Evolutionary conservation across 64 coral and sea anemone genomes (phyloP).

Genomic region (Platygyra sinensis): DNA sequence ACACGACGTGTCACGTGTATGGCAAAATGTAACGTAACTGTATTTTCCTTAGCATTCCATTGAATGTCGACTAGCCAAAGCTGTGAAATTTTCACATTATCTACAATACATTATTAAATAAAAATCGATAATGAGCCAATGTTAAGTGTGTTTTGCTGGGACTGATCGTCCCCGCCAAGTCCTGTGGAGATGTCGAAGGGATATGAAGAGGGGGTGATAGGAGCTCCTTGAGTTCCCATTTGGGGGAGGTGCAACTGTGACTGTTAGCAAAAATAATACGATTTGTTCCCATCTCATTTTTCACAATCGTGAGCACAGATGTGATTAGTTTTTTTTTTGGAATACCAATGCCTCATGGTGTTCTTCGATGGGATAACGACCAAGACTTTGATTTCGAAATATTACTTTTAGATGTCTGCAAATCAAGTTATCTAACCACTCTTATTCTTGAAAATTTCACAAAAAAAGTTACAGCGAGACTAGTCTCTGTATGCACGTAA

Average conservation of each 20-base stretch:
- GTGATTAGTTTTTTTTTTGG: too few species aligned
- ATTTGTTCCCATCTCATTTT: too few species aligned
- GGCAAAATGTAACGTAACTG: background rate
- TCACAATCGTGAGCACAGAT: too few species aligned
- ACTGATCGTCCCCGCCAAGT: background rate
- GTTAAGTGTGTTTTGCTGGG: background rate
- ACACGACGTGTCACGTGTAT: background rate
- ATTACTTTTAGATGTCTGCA: background rate
- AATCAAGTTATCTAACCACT: background rate
- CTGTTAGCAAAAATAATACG: too few species aligned
- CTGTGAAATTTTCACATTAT: background rate
- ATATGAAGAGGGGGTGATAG: background rate
- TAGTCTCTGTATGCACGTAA: background rate
- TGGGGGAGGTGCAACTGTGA: too few species aligned
- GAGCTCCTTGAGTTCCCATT: background rate
- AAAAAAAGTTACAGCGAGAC: background rate
- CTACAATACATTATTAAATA: background rate
- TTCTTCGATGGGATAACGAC: too few species aligned
- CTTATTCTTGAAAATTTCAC: background rate
- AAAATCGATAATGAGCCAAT: background rate
- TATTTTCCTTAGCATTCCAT: too few species aligned
- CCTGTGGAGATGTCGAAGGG: too few species aligned
- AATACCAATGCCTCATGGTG: too few species aligned
- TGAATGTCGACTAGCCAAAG: too few species aligned
- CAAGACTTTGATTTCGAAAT: too few species aligned